Evolutionary conservation across 2,888 invertebrate species (phyloP).

Genomic region (Euplagia quadripunctaria): DNA sequence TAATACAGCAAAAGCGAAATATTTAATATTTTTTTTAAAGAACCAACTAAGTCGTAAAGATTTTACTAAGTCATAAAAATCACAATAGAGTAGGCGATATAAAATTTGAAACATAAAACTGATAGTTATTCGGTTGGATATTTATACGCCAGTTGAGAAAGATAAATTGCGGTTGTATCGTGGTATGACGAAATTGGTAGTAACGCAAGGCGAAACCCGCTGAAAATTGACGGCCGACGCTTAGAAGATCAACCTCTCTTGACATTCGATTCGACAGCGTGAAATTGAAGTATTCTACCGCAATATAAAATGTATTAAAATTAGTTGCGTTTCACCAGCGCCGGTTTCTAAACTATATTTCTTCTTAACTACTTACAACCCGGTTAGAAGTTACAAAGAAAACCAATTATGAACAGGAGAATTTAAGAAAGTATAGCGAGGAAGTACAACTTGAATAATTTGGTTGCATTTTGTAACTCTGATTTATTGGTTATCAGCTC

Average conservation of each 20-base stretch:
- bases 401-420: not conserved
- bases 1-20: not conserved
- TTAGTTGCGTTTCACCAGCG: conserved; percentile 33
- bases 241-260: conserved; percentile 54
- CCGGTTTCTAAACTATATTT: conserved; percentile 23
- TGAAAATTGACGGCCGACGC: conserved; percentile 60
- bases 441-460: conserved; percentile 7
- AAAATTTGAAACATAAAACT: conserved; percentile 65
- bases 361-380: conserved; percentile 16
- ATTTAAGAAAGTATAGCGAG: not conserved
- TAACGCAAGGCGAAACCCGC: conserved; percentile 54
- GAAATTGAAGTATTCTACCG: conserved; percentile 62
- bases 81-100: conserved; percentile 59
- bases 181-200: conserved; percentile 62
- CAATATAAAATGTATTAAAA: conserved; percentile 45
- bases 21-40: conserved; percentile 8
- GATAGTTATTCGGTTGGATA: conserved; percentile 52
- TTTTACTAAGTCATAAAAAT: conserved; percentile 52
- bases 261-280: conserved; percentile 66
- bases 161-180: conserved; percentile 63
- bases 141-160: conserved; percentile 54
- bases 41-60: conserved; percentile 47
- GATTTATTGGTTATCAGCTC: conserved; percentile 7
- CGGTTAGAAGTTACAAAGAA: not conserved
- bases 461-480: conserved; percentile 18